Evolutionary conservation across 2,797 vertebrate species (phyloP), one percentile per base, ranked within the genome.

Genomic region (Myripristis jacobus): DNA sequence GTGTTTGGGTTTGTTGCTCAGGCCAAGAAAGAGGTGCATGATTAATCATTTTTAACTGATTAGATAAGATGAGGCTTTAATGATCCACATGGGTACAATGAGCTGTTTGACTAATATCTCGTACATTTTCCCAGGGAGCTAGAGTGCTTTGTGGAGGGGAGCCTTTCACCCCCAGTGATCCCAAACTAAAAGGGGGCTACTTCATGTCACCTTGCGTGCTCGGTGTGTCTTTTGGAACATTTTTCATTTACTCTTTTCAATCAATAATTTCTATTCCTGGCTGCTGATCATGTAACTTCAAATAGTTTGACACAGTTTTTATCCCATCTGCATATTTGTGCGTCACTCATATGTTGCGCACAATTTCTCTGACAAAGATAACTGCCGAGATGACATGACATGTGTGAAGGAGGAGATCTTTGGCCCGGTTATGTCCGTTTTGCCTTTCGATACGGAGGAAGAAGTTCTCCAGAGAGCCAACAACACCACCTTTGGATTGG

Each of bases 401-500:
- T 98, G 97, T 57, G 97, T 99, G 78, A 96, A 94, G 80, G 97
- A 99, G 83, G 98, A 99, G 92, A 99, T 99, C 65, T 99, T 99
- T 18, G 98, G 98, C 4, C 98, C 98, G 0, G 98, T 99, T 47
- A 98, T 99, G 98, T 96, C 96, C 0, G 94, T 99, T 70, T 80
- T 99, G 84, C 85, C 96, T 0, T 99, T 99, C 73, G 95, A 98
- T 91, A 96, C 95, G 0, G 98, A 99, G 82, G 96, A 96, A 0
- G 98, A 99, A 76, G 98, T 94, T 59, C 64, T 99, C 67, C 71
- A 90, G 73, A 93, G 98, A 82, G 98, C 98, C 73, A 99, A 99
- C 44, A 75, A 94, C 75, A 96, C 96, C 57, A 93, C 93, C 2
- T 98, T 94, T 15, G 98, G 98, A 44, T 70, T 99, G 71, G 97